Percentiles rank a stretch among this genome's conserved stretches.
Conservation (phyloP, 2,113 vertebrate genomes). For the Equus quagga region DNA sequence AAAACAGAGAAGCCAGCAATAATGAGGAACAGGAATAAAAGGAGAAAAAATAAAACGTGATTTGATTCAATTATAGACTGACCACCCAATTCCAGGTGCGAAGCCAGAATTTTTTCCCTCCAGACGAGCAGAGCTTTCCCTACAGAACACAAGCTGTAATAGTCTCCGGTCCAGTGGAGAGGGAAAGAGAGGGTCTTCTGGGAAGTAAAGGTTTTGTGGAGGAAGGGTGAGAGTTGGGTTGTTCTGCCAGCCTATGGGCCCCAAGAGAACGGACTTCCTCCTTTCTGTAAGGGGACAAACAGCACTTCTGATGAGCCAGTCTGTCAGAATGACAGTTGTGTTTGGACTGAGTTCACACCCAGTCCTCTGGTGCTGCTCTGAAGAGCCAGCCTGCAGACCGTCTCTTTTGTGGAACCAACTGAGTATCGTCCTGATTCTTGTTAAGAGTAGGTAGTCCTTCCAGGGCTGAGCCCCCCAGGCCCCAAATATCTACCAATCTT, state of each 20-base stretch:
- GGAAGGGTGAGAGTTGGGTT: neutral
- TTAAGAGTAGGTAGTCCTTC: neutral
- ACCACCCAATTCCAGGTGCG: neutral
- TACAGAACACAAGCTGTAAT: neutral
- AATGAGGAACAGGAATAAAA: neutral
- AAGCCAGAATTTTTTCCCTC: neutral
- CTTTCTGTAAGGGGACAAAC: neutral
- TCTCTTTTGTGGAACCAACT: neutral
- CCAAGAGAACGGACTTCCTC: neutral
- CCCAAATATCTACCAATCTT: neutral
- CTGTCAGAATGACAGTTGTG: neutral
- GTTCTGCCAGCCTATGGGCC: neutral
- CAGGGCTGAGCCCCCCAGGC: neutral
- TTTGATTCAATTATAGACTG: neutral
- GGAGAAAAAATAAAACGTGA: neutral
- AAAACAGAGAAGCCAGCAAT: neutral
- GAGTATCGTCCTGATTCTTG: neutral
- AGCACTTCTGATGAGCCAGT: neutral
- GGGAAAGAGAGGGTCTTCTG: neutral
- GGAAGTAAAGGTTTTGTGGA: neutral
- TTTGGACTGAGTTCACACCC: accelerated
- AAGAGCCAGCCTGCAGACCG: neutral
- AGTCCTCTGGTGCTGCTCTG: neutral
- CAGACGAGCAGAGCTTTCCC: neutral
- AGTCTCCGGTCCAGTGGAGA: neutral